A percentile compares a stretch with the other conserved stretches of the same genome.
Evolutionary conservation across 2,888 invertebrate genomes (phyloP).

Genomic region (Mechanitis messenoides): DNA sequence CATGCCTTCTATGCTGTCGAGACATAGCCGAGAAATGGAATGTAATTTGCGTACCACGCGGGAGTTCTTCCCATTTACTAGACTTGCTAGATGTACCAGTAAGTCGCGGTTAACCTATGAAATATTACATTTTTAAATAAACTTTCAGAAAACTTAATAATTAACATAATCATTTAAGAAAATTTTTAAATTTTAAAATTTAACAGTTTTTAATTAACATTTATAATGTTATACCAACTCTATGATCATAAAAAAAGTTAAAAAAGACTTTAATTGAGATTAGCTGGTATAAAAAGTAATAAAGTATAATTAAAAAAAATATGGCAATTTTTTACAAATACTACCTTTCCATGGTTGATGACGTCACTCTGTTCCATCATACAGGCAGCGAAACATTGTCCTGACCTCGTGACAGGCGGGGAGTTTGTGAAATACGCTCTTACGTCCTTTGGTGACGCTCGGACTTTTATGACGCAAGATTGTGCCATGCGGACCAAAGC

Average conservation of each 20-base stretch:
- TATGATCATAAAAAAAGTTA: background rate
- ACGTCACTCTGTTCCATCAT: conserved; percentile 72
- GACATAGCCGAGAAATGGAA: conserved; percentile 60
- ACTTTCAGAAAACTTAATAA: background rate
- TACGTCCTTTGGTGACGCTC: conserved; percentile 67
- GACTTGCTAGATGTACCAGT: conserved; percentile 57
- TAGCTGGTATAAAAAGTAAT: background rate
- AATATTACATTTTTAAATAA: background rate
- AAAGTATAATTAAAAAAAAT: too few relatives aligned
- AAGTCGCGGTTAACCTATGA: conserved; percentile 63
- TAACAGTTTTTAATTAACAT: too few relatives aligned
- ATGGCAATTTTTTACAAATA: background rate
- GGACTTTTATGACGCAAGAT: conserved; percentile 66
- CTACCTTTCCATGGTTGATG: conserved; percentile 65
- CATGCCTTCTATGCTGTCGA: conserved; percentile 67
- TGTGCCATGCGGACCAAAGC: conserved; percentile 66
- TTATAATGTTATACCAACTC: too few relatives aligned
- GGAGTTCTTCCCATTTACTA: conserved; percentile 67
- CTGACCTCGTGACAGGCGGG: conserved; percentile 59
- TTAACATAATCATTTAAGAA: too few relatives aligned
- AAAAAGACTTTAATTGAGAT: background rate
- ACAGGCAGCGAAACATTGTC: conserved; percentile 69
- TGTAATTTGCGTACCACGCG: conserved; percentile 63
- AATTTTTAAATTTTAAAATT: too few relatives aligned
- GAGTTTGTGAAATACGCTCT: conserved; percentile 69